Evolutionary conservation across 1,140 invertebrate species (phyloP).

Genomic region (Pogonomyrmex barbatus): DNA sequence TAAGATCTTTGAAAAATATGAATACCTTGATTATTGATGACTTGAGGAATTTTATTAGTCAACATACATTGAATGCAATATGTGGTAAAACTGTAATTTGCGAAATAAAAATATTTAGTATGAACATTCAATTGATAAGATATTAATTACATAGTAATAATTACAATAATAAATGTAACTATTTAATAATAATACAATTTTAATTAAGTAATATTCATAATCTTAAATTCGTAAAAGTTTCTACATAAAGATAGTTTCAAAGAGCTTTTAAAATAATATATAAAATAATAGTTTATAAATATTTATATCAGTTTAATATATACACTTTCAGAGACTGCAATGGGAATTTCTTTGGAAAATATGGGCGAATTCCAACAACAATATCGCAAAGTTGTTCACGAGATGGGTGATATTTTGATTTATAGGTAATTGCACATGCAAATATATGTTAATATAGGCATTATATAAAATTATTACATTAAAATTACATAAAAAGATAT

Average conservation of each 20-base stretch:
- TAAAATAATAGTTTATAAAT: neutral
- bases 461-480: neutral
- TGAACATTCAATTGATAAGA: no score
- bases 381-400: slow-evolving; percentile 88
- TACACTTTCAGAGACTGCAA: slow-evolving; percentile 90
- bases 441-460: neutral
- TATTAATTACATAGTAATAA: no score
- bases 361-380: slow-evolving; percentile 86
- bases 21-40: slow-evolving; percentile 81
- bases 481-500: no score
- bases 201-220: neutral
- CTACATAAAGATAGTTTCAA: neutral
- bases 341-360: slow-evolving; percentile 91
- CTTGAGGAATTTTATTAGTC: slow-evolving; percentile 89
- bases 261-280: neutral
- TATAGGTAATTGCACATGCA: slow-evolving; percentile 68
- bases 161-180: no score
- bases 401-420: slow-evolving; percentile 72
- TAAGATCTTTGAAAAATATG: slow-evolving; percentile 68
- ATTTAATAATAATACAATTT: no score
- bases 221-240: no score
- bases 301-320: neutral
- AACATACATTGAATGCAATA: slow-evolving; percentile 86
- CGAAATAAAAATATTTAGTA: no score
- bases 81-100: no score